Percentiles rank a stretch among this genome's conserved stretches.
phyloP scores from a whole-genome alignment of 1,140 invertebrate genomes.

The Dufourea novaeangliae region DNA sequence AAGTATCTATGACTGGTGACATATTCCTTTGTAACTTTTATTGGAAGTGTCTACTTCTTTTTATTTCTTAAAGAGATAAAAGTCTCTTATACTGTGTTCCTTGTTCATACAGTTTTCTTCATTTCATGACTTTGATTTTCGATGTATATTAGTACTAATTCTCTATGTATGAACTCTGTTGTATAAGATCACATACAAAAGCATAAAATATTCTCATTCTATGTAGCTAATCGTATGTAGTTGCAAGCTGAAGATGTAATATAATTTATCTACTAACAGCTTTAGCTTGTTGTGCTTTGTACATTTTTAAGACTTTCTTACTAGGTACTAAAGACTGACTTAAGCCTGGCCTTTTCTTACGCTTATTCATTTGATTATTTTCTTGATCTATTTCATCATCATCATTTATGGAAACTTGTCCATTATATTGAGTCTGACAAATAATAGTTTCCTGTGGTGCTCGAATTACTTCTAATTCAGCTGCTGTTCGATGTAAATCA shows the following conservation, averaged over 20 bases:
- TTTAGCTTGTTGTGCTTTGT: conserved; percentile 84
- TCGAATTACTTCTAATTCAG: conserved; percentile 83
- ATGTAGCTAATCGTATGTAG: conserved; percentile 17
- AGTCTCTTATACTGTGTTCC: background rate
- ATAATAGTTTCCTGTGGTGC: conserved; percentile 81
- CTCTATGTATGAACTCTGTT: background rate
- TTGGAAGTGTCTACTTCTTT: conserved; percentile 30
- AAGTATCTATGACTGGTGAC: conserved; percentile 19
- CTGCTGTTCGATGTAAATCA: conserved; percentile 85
- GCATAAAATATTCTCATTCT: conserved; percentile 21
- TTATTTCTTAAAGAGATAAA: background rate
- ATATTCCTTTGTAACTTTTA: conserved; percentile 15
- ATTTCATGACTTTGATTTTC: background rate
- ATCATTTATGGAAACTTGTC: conserved; percentile 64
- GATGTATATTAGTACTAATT: background rate
- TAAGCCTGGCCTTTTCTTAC: conserved; percentile 90
- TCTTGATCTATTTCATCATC: conserved; percentile 83
- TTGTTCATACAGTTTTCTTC: background rate
- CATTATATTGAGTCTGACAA: conserved; percentile 78
- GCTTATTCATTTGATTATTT: conserved; percentile 82
- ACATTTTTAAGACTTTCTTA: conserved; percentile 92
- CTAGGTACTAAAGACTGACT: conserved; percentile 89
- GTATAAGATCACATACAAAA: conserved; percentile 21
- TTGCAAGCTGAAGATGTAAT: conserved; percentile 22
- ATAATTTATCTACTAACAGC: conserved; percentile 80